Evolutionary conservation across 2,888 invertebrate species (phyloP).

Genomic region (Euzetes globulus): DNA sequence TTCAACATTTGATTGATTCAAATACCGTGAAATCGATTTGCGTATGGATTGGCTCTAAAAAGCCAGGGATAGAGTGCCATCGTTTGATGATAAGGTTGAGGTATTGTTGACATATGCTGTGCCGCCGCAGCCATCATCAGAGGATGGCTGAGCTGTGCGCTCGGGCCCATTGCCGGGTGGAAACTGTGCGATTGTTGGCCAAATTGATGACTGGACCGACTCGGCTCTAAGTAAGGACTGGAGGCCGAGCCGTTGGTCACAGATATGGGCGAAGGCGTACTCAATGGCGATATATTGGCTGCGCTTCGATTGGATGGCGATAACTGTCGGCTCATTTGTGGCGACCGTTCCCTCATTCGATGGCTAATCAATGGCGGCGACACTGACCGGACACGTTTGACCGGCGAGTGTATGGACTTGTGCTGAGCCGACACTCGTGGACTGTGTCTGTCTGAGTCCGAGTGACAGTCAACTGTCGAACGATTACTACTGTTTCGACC

Average conservation of each 20-base stretch:
- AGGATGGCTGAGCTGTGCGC: conserved; percentile 3
- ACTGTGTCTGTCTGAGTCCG: not conserved
- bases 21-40: conserved; percentile 32
- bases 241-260: not conserved
- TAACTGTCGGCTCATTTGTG: not conserved
- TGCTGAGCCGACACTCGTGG: not conserved
- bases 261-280: not conserved
- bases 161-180: not conserved
- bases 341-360: not conserved
- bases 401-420: not conserved
- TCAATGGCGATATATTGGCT: not conserved
- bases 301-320: not conserved
- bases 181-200: not conserved
- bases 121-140: conserved; percentile 33
- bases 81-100: conserved; percentile 29
- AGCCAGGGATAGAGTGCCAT: conserved; percentile 33
- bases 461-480: not conserved
- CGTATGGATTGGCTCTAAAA: conserved; percentile 32
- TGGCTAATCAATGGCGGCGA: not conserved
- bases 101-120: conserved; percentile 19
- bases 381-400: not conserved
- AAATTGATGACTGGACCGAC: not conserved
- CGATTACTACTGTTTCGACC: not conserved
- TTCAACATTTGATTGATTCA: not conserved
- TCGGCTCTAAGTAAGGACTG: not conserved